Conservation (phyloP, 2,888 invertebrate genomes). For the Hirtodrosophila histrioides region DNA sequence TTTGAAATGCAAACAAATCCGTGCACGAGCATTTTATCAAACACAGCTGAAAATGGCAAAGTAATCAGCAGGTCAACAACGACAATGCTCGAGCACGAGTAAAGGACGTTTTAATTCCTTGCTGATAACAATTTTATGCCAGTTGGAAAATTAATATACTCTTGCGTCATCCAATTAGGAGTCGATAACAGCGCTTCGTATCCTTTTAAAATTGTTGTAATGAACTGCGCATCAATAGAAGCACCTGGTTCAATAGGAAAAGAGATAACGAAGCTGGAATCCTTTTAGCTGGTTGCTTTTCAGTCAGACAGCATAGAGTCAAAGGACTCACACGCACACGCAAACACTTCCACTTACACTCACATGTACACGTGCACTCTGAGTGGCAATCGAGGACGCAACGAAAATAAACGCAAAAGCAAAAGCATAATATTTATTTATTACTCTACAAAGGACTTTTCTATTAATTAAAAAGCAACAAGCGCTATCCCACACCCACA, state of each 20-base stretch:
- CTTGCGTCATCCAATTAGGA: constrained; percentile 65
- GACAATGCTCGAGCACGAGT: too few species aligned
- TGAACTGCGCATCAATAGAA: constrained; percentile 24
- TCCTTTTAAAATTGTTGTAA: constrained; percentile 17
- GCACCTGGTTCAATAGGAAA: constrained; percentile 11
- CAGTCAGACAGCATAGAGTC: constrained; percentile 26
- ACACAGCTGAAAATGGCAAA: constrained; percentile 37
- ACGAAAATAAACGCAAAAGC: constrained; percentile 71
- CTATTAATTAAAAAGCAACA: constrained; percentile 84
- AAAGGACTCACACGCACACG: constrained; percentile 20
- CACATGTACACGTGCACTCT: constrained; percentile 1
- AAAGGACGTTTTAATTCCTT: too few species aligned
- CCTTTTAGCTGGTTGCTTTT: constrained; percentile 6
- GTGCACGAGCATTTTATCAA: constrained; percentile 49
- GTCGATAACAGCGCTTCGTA: constrained; percentile 22
- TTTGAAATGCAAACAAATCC: constrained; percentile 72
- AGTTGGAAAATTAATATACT: constrained; percentile 34
- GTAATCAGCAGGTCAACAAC: constrained; percentile 47
- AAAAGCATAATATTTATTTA: constrained; percentile 83
- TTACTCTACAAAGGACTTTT: constrained; percentile 83
- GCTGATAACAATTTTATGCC: not conserved
- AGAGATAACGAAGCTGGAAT: constrained; percentile 7
- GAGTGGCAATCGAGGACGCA: constrained; percentile 53
- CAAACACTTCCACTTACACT: constrained; percentile 1
- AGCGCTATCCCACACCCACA: constrained; percentile 46